Conservation (phyloP, 2,888 invertebrate genomes). For the Amblyteles armatorius region DNA sequence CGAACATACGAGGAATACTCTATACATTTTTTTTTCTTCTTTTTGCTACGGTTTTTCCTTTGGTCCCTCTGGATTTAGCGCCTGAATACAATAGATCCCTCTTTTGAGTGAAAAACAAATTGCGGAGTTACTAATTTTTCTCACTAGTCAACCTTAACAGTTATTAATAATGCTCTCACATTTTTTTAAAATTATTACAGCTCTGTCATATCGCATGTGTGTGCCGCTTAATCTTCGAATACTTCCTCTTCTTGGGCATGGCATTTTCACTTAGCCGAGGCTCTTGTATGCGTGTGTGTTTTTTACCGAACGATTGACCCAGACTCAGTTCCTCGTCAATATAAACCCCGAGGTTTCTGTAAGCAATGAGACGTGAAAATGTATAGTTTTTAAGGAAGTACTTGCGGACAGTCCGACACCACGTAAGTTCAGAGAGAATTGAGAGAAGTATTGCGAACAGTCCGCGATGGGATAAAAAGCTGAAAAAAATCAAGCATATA, state of each 20-base stretch:
- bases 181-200: slow-evolving; percentile 17
- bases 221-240: slow-evolving; percentile 36
- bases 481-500: too few species aligned
- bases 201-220: slow-evolving; percentile 55
- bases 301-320: slow-evolving; percentile 23
- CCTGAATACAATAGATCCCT: slow-evolving; percentile 26
- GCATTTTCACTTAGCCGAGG: slow-evolving; percentile 25
- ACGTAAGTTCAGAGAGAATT: too few species aligned
- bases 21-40: slow-evolving; percentile 22
- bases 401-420: too few species aligned
- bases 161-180: slow-evolving; percentile 40
- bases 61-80: slow-evolving; percentile 32
- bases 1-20: slow-evolving; percentile 46
- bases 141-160: slow-evolving; percentile 35
- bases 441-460: too few species aligned
- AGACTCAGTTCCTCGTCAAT: slow-evolving; percentile 34
- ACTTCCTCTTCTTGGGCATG: slow-evolving; percentile 51
- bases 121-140: slow-evolving; percentile 33
- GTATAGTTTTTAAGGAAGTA: not conserved
- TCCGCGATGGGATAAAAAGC: too few species aligned
- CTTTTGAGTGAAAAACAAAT: slow-evolving; percentile 8
- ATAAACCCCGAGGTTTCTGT: slow-evolving; percentile 12
- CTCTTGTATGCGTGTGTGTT: slow-evolving; percentile 42
- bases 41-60: slow-evolving; percentile 8
- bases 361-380: not conserved